Conservation (phyloP, 2,113 vertebrate genomes). For the Penelope pileata region DNA sequence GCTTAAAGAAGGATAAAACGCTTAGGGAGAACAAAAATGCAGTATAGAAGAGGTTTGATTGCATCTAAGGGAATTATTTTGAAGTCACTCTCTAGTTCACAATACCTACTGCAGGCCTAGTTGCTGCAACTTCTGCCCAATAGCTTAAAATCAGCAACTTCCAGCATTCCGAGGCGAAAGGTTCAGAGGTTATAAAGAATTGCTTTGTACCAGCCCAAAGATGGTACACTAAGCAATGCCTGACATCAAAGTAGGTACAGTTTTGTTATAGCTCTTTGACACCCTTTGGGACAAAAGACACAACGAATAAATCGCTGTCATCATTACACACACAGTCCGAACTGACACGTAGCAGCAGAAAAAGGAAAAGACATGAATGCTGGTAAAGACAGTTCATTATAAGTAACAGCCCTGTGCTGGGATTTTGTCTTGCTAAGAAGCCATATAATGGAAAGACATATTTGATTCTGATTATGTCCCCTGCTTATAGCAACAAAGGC, state of each 20-base stretch:
- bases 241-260: background rate
- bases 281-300: background rate
- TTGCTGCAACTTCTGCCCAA: background rate
- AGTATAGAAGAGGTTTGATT: background rate
- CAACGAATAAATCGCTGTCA: background rate
- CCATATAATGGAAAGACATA: background rate
- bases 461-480: background rate
- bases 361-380: background rate
- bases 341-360: background rate
- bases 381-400: background rate
- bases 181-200: background rate
- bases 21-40: background rate
- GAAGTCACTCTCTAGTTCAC: background rate
- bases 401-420: background rate
- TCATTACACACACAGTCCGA: background rate
- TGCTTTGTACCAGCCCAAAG: background rate
- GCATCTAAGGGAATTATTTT: background rate
- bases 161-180: background rate
- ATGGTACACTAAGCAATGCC: rapidly evolving
- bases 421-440: background rate
- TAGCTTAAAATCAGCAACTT: background rate
- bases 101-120: background rate
- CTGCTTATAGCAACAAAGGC: background rate
- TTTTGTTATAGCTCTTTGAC: background rate
- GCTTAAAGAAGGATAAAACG: conserved; percentile 16